A percentile compares a stretch with the other conserved stretches of the same genome.
These are phyloP conservation scores for Cremastinae sp. DNA, from an alignment of 2,888 invertebrate genomes.

Conservation along the genomic window DNA sequence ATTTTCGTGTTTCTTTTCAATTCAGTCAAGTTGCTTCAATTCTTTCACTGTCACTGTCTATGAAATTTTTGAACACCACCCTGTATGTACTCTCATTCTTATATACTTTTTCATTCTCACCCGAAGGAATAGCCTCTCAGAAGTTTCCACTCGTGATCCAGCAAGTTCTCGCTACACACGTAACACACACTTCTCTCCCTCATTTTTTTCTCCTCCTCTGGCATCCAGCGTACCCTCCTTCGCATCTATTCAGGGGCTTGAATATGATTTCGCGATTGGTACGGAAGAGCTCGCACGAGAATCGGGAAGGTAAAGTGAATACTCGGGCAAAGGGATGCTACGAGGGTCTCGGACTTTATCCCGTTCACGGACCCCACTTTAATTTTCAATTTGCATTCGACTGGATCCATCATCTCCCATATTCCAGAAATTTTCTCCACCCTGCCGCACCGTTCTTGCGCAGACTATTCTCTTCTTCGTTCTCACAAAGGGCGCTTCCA, in stretches of 20 bases:
- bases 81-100: constrained; percentile 2
- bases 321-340: constrained; percentile 32
- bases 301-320: constrained; percentile 30
- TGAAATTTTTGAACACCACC: neutral
- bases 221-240: constrained; percentile 36
- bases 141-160: constrained; percentile 37
- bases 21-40: too few species aligned
- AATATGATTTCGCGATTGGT: constrained; percentile 56
- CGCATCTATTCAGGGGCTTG: constrained; percentile 54
- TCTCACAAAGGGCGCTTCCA: too few species aligned
- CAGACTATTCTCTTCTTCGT: too few species aligned
- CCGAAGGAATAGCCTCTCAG: constrained; percentile 31
- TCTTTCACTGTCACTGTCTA: too few species aligned
- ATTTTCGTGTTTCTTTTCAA: too few species aligned
- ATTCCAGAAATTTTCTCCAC: constrained; percentile 4
- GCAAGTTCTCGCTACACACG: constrained; percentile 15
- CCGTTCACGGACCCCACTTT: constrained; percentile 30
- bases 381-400: constrained; percentile 47
- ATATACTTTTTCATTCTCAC: constrained; percentile 2
- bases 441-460: too few species aligned
- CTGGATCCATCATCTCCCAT: constrained; percentile 28
- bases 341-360: constrained; percentile 27
- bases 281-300: constrained; percentile 14
- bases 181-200: constrained; percentile 27
- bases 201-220: neutral